Percentiles rank a stretch among this genome's conserved stretches.
Conservation (phyloP, 1,140 invertebrate species). For the Chionoecetes opilio region DNA sequence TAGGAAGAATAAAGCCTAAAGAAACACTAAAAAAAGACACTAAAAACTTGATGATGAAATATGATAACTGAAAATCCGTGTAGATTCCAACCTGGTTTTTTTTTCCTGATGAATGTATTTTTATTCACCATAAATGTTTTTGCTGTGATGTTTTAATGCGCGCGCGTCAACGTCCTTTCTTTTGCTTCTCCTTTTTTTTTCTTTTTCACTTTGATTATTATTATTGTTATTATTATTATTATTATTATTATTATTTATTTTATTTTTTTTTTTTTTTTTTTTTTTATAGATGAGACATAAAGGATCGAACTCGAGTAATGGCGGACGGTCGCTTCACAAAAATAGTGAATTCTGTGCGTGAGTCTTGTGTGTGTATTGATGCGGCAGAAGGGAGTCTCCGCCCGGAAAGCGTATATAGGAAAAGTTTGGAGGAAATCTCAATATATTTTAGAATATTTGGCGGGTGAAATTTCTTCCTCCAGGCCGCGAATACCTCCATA, state of each 20-base stretch:
- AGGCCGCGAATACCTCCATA: background rate
- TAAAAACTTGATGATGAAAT: too few relatives aligned
- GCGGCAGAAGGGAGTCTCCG: background rate
- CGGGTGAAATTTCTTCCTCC: slow-evolving; percentile 9
- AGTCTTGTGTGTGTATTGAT: background rate
- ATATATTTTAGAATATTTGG: slow-evolving; percentile 19
- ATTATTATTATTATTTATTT: background rate
- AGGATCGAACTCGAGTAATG: background rate
- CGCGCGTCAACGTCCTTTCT: too few relatives aligned
- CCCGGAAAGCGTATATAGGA: background rate
- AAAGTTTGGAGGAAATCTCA: slow-evolving; percentile 1
- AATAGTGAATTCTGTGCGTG: background rate
- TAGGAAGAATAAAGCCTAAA: too few relatives aligned
- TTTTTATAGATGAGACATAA: background rate
- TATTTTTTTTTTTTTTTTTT: background rate
- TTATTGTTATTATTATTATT: background rate
- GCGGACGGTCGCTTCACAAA: background rate
- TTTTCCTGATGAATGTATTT: too few relatives aligned
- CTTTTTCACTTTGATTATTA: too few relatives aligned
- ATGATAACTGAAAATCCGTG: too few relatives aligned
- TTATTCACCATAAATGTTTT: too few relatives aligned
- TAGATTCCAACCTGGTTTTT: too few relatives aligned
- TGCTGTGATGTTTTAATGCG: too few relatives aligned
- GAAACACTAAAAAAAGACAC: too few relatives aligned
- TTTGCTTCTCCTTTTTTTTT: too few relatives aligned